Base-by-base conservation (phyloP, 2,888 invertebrate genomes). In the Nomada hirtipes region DNA sequence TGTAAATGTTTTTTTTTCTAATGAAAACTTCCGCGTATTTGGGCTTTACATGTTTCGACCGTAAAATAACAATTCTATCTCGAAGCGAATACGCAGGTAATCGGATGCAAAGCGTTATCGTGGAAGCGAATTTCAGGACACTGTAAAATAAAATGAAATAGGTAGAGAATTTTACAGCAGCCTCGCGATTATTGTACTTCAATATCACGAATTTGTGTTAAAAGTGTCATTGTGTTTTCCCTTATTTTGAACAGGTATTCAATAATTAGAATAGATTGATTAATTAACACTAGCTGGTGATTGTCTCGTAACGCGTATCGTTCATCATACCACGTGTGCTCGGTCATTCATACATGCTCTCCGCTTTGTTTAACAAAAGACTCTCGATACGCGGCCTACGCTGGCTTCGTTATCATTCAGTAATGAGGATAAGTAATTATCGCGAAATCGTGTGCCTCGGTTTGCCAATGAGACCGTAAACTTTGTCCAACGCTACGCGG, bases 371-470 rank as follows among this genome's bases (percentile, higher is more conserved):
- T 11, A 18, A 44, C 52, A 18, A 68, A 61, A 61, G 9, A 7
- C 36, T 3, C 36, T 9, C 52, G 42, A 65, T 65, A 59, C 23
- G 47, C 60, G 26, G 42, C 10, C n/a, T 4, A 18, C 47, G 36
- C 36, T 4, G 36, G 36, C 4, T 36, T 36, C 10, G 69, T 70
- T 79, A 76, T 76, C 78, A 55, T n/a, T 55, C 57, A 23, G 26
- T 20, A 55, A 26, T n/a, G 29, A 47, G 55, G 52, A 77, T 67
- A 61, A 52, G 26, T 65, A 52, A 75, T 77, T 77, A 77, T 67
- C 65, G 23, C 42, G 3, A 47, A 13, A 53, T 44, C 13, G 11
- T 11, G 13, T 15, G 0, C 20, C 13, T 26, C 42, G 18, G 60
- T 57, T 57, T 36, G 60, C 55, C 65, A 26, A 29, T n/a, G 15